Evolutionary conservation across 2,888 invertebrate genomes (phyloP).

Genomic region (Oscheius myriophilus): DNA sequence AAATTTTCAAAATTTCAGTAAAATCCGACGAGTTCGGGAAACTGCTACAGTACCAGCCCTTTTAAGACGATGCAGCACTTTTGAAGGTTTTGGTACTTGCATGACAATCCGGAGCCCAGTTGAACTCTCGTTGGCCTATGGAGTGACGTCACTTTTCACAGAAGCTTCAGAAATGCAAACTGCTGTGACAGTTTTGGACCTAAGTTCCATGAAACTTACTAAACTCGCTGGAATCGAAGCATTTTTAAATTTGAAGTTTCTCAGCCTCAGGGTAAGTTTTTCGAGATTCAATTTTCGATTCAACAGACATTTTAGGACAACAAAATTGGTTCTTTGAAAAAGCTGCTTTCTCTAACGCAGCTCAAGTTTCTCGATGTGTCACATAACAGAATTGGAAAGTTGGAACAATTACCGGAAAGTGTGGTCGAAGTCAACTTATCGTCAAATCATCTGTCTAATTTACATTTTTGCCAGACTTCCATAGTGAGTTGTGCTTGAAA

Average conservation of each 20-base stretch:
- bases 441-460: slow-evolving; percentile 39
- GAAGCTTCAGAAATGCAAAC: slow-evolving; percentile 36
- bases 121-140: slow-evolving; percentile 56
- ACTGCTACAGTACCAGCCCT: background rate
- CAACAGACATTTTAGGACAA: slow-evolving; percentile 58
- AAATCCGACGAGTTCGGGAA: slow-evolving; percentile 1
- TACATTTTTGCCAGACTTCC: slow-evolving; percentile 46
- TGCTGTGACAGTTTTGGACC: slow-evolving; percentile 51
- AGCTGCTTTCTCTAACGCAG: slow-evolving; percentile 44
- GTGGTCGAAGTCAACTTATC: slow-evolving; percentile 48
- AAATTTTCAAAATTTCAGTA: slow-evolving; percentile 1
- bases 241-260: slow-evolving; percentile 46
- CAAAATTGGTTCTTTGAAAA: slow-evolving; percentile 52
- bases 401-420: slow-evolving; percentile 57
- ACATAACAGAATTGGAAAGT: slow-evolving; percentile 52
- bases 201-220: slow-evolving; percentile 50
- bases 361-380: slow-evolving; percentile 56
- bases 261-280: slow-evolving; percentile 31
- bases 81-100: slow-evolving; percentile 8
- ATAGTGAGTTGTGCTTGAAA: slow-evolving; percentile 29
- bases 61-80: slow-evolving; percentile 2
- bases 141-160: slow-evolving; percentile 17
- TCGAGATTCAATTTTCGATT: no score
- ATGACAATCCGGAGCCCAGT: slow-evolving; percentile 45
- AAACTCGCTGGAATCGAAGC: slow-evolving; percentile 60